A percentile compares a stretch with the other conserved stretches of the same genome.
Conservation (phyloP, 2,113 vertebrate species). For the Lates calcarifer region DNA sequence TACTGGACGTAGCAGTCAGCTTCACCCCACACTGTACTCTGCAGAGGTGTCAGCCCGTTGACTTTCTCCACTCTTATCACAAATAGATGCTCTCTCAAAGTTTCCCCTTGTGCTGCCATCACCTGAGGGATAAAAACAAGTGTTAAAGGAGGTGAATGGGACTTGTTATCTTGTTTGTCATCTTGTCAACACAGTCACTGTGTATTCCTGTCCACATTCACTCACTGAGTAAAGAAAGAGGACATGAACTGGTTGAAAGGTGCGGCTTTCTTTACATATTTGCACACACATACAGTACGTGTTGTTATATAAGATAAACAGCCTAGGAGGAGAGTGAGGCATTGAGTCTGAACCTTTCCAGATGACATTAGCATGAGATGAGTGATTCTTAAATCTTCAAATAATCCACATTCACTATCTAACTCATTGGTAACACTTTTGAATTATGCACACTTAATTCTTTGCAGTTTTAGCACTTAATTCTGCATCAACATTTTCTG, state of each 20-base stretch:
- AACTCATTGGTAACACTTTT: no score
- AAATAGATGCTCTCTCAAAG: slow-evolving; percentile 90
- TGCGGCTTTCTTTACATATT: background rate
- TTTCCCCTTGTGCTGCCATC: slow-evolving; percentile 52
- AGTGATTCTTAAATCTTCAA: no score
- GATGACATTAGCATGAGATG: background rate
- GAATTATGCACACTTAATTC: no score
- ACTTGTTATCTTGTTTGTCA: background rate
- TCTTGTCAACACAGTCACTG: background rate
- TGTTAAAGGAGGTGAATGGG: background rate
- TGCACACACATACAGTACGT: no score
- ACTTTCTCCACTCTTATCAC: slow-evolving; percentile 88
- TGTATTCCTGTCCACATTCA: background rate
- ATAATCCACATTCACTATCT: no score
- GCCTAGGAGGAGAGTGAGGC: no score
- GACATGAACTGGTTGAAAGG: background rate
- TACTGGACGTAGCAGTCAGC: slow-evolving; percentile 97
- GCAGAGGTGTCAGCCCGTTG: slow-evolving; percentile 90
- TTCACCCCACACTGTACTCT: slow-evolving; percentile 97
- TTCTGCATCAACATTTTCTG: background rate
- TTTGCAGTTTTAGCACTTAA: background rate
- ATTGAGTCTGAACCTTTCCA: background rate
- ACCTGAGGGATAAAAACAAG: slow-evolving; percentile 65
- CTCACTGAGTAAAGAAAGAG: background rate
- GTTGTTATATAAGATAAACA: no score